phyloP scores from a whole-genome alignment of 2,113 vertebrate genomes.

The Brachyistius frenatus region DNA sequence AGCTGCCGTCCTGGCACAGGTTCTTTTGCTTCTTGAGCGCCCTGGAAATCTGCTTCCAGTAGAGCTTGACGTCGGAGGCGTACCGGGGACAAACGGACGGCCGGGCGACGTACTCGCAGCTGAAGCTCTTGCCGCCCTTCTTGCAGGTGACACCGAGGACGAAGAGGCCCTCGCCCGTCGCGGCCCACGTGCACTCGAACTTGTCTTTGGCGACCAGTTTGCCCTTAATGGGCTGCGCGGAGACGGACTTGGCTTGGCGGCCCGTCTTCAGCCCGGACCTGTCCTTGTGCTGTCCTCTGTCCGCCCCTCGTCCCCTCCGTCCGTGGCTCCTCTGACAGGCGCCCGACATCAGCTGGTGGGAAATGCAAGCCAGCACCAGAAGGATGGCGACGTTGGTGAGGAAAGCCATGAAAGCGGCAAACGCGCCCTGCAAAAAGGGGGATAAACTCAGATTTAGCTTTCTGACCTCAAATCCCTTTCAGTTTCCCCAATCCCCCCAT shows the following conservation, averaged over 20 bases:
- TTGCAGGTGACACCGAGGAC: conserved; percentile 83
- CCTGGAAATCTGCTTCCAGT: conserved; percentile 90
- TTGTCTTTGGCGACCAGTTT: conserved; percentile 85
- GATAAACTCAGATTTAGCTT: conserved; percentile 46
- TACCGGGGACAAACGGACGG: conserved; percentile 85
- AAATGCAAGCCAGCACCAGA: conserved; percentile 82
- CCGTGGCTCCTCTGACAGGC: conserved; percentile 76
- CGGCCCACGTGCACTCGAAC: conserved; percentile 86
- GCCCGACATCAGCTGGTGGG: conserved; percentile 75
- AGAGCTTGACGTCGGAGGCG: conserved; percentile 71
- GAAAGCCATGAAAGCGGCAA: conserved; percentile 76
- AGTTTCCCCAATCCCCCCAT: conserved; percentile 2
- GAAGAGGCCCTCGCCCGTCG: conserved; percentile 41
- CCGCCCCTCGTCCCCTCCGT: conserved; percentile 49
- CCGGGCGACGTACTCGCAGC: conserved; percentile 87
- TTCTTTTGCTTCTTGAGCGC: conserved; percentile 86
- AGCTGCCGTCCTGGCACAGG: conserved; percentile 83
- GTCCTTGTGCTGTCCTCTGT: conserved; percentile 47
- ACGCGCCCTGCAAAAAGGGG: conserved; percentile 43
- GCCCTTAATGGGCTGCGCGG: conserved; percentile 74
- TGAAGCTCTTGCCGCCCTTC: conserved; percentile 62
- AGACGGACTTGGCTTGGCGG: conserved; percentile 46
- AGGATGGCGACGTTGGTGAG: conserved; percentile 79
- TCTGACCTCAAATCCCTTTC: conserved; percentile 18
- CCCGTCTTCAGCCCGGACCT: conserved; percentile 14